These are phyloP conservation scores for Brachystomella parvula DNA, from an alignment of 1,140 invertebrate genomes.

Conservation along the genomic window DNA sequence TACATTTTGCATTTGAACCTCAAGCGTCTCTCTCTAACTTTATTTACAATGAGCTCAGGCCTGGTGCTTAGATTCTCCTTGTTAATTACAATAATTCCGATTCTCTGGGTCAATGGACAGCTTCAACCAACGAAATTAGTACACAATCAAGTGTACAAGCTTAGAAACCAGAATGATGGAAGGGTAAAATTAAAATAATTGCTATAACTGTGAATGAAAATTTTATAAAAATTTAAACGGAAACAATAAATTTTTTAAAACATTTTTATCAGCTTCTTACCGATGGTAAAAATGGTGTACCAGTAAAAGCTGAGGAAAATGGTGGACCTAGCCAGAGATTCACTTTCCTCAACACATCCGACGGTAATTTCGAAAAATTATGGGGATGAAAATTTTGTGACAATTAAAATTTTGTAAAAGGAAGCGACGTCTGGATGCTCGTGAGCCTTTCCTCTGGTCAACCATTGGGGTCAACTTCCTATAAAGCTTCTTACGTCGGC, in stretches of 20 bases:
- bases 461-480: not conserved
- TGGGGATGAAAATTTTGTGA: not conserved
- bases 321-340: not conserved
- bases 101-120: no score
- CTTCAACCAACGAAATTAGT: not conserved
- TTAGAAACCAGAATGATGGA: not conserved
- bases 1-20: no score
- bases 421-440: not conserved
- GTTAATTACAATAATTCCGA: no score
- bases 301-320: not conserved
- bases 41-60: no score
- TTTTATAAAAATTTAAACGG: not conserved
- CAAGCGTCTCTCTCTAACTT: no score
- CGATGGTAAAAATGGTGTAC: not conserved
- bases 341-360: not conserved
- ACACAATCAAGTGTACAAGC: not conserved
- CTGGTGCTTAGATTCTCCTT: no score
- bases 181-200: not conserved
- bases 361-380: not conserved
- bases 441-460: not conserved
- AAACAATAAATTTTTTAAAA: not conserved
- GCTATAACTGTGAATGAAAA: not conserved
- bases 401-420: not conserved
- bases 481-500: not conserved
- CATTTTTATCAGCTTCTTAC: not conserved